Conservation (phyloP, 2,113 vertebrate genomes). For the pig (Sus scrofa) region DNA sequence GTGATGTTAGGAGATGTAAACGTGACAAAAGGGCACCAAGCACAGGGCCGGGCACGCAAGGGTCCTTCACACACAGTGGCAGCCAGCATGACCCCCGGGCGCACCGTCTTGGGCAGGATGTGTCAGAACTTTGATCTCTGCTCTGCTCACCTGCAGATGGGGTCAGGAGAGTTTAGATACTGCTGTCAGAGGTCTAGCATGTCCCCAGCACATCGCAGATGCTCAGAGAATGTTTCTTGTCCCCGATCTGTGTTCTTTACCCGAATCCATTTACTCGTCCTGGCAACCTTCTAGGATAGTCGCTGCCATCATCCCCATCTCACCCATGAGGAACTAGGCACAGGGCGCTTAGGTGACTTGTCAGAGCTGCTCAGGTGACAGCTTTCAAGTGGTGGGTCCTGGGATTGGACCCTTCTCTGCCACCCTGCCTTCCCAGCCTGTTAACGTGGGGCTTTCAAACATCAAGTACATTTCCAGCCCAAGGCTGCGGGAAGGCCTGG, state of each 20-base stretch:
- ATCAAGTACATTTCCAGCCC: not conserved
- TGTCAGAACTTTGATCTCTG: not conserved
- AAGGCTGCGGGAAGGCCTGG: not conserved
- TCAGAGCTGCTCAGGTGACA: not conserved
- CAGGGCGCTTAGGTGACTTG: not conserved
- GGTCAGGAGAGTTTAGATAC: not conserved
- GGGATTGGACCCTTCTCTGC: not conserved
- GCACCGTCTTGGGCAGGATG: fast-evolving
- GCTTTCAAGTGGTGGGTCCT: not conserved
- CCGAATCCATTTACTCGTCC: not conserved
- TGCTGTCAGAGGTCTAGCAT: not conserved
- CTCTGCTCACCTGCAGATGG: not conserved
- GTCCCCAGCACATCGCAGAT: fast-evolving
- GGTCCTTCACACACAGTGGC: not conserved
- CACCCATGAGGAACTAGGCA: not conserved
- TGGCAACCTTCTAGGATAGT: not conserved
- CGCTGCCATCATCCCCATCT: not conserved
- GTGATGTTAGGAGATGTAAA: not conserved
- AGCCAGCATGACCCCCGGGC: too few species aligned
- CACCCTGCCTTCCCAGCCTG: not conserved
- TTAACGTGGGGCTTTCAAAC: not conserved
- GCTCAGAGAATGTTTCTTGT: not conserved
- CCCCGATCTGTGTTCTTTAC: not conserved
- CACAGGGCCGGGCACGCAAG: not conserved
- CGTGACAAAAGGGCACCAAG: not conserved